phyloP scores from a whole-genome alignment of 2,797 vertebrate species.

The Lacerta bilineata region DNA sequence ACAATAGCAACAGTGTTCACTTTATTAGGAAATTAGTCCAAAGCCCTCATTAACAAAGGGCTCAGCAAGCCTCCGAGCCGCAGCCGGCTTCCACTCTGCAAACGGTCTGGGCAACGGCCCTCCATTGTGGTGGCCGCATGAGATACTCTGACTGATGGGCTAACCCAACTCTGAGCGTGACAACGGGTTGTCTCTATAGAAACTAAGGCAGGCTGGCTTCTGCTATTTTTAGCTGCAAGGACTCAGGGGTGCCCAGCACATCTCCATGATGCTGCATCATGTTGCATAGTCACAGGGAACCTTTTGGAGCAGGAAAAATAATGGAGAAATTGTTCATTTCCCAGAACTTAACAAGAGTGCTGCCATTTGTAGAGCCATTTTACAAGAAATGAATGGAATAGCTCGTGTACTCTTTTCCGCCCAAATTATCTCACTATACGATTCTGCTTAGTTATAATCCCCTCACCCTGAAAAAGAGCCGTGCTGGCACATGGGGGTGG shows the following conservation, averaged over 20 bases:
- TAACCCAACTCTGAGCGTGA: constrained; percentile 11
- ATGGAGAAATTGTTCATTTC: background rate
- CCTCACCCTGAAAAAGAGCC: background rate
- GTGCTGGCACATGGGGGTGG: too few species aligned
- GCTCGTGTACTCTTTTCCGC: background rate
- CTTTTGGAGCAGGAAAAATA: background rate
- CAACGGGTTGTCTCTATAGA: constrained; percentile 35
- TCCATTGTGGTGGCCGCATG: background rate
- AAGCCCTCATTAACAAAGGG: background rate
- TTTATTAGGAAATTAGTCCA: constrained; percentile 5
- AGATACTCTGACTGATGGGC: background rate
- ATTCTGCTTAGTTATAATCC: background rate
- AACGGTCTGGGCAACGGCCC: background rate
- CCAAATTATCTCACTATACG: too few species aligned
- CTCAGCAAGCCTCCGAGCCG: background rate
- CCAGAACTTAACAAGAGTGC: background rate
- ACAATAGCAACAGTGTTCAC: constrained; percentile 1
- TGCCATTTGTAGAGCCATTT: background rate
- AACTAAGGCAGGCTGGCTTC: constrained; percentile 15
- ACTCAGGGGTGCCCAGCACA: background rate
- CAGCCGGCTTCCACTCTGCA: background rate
- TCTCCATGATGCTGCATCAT: background rate
- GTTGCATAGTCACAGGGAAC: background rate
- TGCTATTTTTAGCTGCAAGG: constrained; percentile 35
- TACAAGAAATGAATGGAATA: background rate